phyloP scores from a whole-genome alignment of 2,113 vertebrate genomes.

The Mus spicilegus region DNA sequence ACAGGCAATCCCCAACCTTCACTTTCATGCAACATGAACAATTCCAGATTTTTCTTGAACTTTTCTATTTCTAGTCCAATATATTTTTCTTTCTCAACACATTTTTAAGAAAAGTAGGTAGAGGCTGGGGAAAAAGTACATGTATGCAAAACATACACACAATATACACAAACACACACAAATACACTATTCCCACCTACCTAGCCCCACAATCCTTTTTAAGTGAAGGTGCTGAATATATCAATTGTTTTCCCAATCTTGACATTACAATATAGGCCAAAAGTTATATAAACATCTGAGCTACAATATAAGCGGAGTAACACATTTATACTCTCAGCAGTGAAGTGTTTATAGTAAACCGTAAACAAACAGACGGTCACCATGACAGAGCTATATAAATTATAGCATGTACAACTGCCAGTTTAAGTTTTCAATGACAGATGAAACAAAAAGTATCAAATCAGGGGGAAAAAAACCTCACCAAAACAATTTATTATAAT shows the following conservation, averaged over 20 bases:
- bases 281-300: conserved; percentile 15
- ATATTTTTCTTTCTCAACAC: background rate
- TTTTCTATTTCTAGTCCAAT: background rate
- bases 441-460: background rate
- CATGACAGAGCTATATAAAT: background rate
- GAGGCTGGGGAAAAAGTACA: background rate
- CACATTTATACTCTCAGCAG: background rate
- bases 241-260: background rate
- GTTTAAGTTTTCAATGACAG: background rate
- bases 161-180: background rate
- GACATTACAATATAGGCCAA: conserved; percentile 17
- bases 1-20: background rate
- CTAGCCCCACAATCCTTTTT: background rate
- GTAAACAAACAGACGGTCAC: background rate
- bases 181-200: too few relatives aligned
- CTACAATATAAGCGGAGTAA: background rate
- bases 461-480: background rate
- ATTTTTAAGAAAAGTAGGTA: background rate
- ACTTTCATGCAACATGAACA: background rate
- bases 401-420: background rate
- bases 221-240: background rate
- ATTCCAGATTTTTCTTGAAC: background rate
- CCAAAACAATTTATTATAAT: conserved; percentile 4
- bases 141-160: background rate
- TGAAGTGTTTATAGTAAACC: background rate